Base-by-base conservation (phyloP, 2,888 invertebrate genomes). In the Idaea straminata region DNA sequence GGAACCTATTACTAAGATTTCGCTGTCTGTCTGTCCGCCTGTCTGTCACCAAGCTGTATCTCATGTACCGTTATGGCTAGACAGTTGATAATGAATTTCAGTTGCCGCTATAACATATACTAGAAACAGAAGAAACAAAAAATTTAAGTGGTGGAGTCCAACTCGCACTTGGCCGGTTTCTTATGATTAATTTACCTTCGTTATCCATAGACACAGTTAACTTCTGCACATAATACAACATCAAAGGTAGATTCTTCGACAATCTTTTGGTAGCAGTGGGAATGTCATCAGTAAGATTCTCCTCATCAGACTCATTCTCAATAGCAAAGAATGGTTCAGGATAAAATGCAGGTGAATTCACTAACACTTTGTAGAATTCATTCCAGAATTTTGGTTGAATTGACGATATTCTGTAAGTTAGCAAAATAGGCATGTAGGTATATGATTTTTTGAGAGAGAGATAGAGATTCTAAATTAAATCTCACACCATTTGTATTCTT, bases 211-310 rank as follows among this genome's bases (percentile, higher is more conserved):
- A 77, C 15, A 86, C 75, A 0, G 88, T 88, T 59, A 90, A 69
- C 65, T 86, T 85, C 67, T 89, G 87, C 13, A 91, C 76, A 69
- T 88, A 91, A 71, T 82, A 88, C 1, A 86, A 81, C 74, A 92
- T 74, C 35, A 92, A 66, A 0, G 92, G 86, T 4, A 88, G 64
- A 74, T 88, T 88, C 10, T 75, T 77, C 0, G 91, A 89, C 61
- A 88, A 63, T 65, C 85, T 82, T 60, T 85, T 83, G 47, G 80
- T 86, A 57, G 80, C 83, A 0, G 74, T 62, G 0, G 87, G 88
- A 3, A 88, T 76, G 15, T 76, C 77, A 64, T 86, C 83, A 0
- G 72, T 67, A 2, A 61, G 62, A 4, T 66, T 35, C 4, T 83
- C 82, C 0, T 84, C 85, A 13, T 65, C 64, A 15, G 66, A 38